These are phyloP conservation scores for Pomacea maculata DNA, from an alignment of 1,140 invertebrate genomes.

Conservation along the genomic window DNA sequence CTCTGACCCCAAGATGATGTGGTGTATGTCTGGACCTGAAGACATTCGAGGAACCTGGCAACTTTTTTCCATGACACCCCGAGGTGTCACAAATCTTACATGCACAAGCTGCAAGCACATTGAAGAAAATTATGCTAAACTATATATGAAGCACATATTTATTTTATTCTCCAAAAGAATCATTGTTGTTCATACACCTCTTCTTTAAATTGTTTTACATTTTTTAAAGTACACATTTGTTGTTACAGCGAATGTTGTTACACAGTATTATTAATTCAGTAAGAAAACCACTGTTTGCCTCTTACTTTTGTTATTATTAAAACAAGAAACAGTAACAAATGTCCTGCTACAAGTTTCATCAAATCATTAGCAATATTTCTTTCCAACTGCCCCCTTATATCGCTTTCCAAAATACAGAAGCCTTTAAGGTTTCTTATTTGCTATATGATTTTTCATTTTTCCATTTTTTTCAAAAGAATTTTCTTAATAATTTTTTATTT, in stretches of 20 bases:
- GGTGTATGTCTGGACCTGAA: slow-evolving; percentile 94
- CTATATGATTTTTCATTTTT: no score
- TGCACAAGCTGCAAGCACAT: slow-evolving; percentile 75
- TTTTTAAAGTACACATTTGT: no score
- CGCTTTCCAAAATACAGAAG: neutral
- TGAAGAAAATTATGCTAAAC: neutral
- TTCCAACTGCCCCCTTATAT: no score
- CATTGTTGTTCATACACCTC: neutral
- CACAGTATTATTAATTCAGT: no score
- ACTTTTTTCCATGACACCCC: slow-evolving; percentile 84
- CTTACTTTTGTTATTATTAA: no score
- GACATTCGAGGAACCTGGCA: slow-evolving; percentile 81
- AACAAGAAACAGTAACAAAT: no score
- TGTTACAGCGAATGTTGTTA: no score
- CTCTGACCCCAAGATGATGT: slow-evolving; percentile 96
- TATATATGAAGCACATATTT: neutral
- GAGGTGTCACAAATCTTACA: slow-evolving; percentile 86
- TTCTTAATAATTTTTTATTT: neutral
- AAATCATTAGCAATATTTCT: no score
- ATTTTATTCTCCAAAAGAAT: neutral
- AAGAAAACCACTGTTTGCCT: no score
- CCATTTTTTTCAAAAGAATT: no score
- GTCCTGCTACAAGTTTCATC: no score
- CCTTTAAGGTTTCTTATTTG: neutral
- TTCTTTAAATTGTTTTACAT: neutral